Evolutionary conservation across 1,140 invertebrate genomes (phyloP), one percentile per base, ranked within the genome.

Genomic region (Camponotus pennsylvanicus): DNA sequence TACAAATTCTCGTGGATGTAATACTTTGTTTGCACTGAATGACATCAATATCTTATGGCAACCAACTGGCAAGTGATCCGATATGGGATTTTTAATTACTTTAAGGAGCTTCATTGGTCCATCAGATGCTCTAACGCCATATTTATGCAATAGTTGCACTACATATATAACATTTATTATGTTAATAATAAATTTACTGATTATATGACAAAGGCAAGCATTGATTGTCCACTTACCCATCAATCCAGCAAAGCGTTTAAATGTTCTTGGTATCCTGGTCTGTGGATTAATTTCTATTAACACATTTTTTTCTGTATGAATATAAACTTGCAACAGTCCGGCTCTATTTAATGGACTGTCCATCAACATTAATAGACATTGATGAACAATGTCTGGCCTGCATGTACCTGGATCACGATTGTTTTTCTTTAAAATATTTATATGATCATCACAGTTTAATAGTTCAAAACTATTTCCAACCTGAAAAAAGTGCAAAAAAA

Each of bases 231-330:
- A 84, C 92, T 95, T 96, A 99, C 98, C 98, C 97, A 99, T 99
- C 21, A 99, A 95, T 61, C 99, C 99, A 93, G 99, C 98, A 96
- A 99, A 99, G 93, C 99, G 96, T 93, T 99, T 99, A 93, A 99
- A 99, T 15, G 99, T 99, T 91, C 99, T 96, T 1, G 99, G 99
- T 93, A 99, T 99, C 93, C 99, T 97, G 9, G 99, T 99, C 95
- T 99, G 99, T 64, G 99, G 99, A 96, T 99, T 99, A 34, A 99
- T 97, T 97, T 99, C 99, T 92, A 99, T 99, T 0, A 99, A 95
- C 63, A 99, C 98, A 97, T 99, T 99, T 93, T 98, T 98, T 91
- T 97, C 98, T 57, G 99, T 99, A 89, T 98, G 98, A 86, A 99
- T 96, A 93, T 99, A 99, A 0, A 99, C 98, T 96, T 98, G 98